Evolutionary conservation across 2,113 vertebrate species (phyloP).

Genomic region (Natator depressus): DNA sequence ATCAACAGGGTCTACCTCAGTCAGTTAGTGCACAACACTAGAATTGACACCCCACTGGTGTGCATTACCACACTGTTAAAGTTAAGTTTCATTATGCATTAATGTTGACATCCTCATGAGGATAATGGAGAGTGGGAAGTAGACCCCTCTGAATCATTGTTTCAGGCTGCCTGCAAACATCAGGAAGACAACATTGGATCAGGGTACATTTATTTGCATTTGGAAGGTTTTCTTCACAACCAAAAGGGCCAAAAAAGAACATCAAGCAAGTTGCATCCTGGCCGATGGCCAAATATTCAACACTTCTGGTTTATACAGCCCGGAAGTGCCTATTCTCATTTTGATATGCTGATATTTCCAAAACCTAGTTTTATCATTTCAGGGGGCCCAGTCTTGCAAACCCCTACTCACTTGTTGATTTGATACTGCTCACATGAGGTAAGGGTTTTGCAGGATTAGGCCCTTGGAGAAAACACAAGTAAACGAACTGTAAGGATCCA

Average conservation of each 20-base stretch:
- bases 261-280: not conserved
- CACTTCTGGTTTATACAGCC: not conserved
- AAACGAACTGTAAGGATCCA: not conserved
- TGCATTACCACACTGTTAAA: too few species aligned
- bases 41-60: not conserved
- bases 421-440: not conserved
- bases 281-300: constrained; percentile 35
- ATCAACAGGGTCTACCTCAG: not conserved
- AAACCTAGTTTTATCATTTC: fast-evolving
- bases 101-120: not conserved
- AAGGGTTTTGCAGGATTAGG: not conserved
- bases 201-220: not conserved
- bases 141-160: not conserved
- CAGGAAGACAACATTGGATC: not conserved
- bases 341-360: not conserved
- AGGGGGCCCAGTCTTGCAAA: not conserved
- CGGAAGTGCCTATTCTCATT: not conserved
- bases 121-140: fast-evolving
- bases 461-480: not conserved
- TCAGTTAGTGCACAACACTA: not conserved
- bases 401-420: not conserved
- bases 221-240: constrained; percentile 13
- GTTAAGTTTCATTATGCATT: not conserved
- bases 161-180: not conserved
- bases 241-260: not conserved